Evolutionary conservation across 2,797 vertebrate species (phyloP), one percentile per base, ranked within the genome.

Genomic region (Gastrophryne carolinensis): DNA sequence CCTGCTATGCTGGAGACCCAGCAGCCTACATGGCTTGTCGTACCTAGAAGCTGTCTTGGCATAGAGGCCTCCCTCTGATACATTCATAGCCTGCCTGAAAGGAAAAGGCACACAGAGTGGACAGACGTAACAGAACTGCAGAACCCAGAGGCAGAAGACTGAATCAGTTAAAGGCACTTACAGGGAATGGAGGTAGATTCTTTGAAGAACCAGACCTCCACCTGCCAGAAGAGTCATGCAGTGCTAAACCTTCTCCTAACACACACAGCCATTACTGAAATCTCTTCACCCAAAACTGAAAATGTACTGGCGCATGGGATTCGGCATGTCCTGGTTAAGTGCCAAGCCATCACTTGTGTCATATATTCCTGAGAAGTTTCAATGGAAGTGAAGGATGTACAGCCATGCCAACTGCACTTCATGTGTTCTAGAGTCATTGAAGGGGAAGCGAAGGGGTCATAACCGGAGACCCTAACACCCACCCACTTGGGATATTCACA

Each of bases 101-200:
- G n/a, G 7, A 35, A 65, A 78, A 72, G 75, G 75, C 68, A 71
- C 75, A 62, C 49, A 57, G 30, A 65, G 52, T 32, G 7, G 52
- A 78, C 75, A 54, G 47, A 49, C 39, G 27, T 21, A 57, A 69
- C 24, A 21, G 34, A 62, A 34, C 11, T 37, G 5, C 19, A 52
- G 12, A 49, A 76, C 35, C 53, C 35, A 13, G 6, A 70, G 66
- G 23, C 60, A 39, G 68, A 44, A 63, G 63, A 60, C 53, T 58
- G 53, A 68, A 47, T 39, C 23, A 44, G 30, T 78, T 71, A 65
- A 78, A 78, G 75, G 75, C 75, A 78, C 75, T 78, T 78, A 58
- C 66, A 78, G 75, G 60, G 52, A 57, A 29, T 37, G 29, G 23
- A 7, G 19, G 23, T 39, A 1, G 6, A 34, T 13, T 12, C 5